phyloP scores from a whole-genome alignment of 1,140 invertebrate species.

The Drosophila santomea region DNA sequence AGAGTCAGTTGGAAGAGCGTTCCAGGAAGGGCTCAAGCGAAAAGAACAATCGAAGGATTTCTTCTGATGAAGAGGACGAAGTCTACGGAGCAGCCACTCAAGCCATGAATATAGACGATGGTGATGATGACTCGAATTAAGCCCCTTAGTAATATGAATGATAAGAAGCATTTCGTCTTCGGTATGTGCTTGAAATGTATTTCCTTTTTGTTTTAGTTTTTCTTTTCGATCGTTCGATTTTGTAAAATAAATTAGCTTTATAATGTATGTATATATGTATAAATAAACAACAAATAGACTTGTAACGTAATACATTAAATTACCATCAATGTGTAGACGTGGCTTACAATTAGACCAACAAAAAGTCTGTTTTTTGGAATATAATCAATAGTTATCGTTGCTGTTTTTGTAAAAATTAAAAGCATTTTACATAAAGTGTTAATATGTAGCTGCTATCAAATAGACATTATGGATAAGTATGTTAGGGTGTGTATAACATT shows the following conservation, averaged over 20 bases:
- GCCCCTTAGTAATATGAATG: background rate
- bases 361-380: constrained; percentile 71
- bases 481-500: constrained; percentile 73
- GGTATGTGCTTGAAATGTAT: constrained; percentile 55
- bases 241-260: constrained; percentile 79
- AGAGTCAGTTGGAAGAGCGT: constrained; percentile 30
- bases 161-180: background rate
- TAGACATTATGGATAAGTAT: constrained; percentile 66
- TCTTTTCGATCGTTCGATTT: constrained; percentile 51
- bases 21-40: background rate
- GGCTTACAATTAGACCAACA: constrained; percentile 73
- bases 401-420: constrained; percentile 53
- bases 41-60: background rate
- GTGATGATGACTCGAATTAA: constrained; percentile 1
- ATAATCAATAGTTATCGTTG: constrained; percentile 70
- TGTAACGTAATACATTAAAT: constrained; percentile 79
- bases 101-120: constrained; percentile 19
- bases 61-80: constrained; percentile 21
- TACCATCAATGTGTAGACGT: constrained; percentile 65
- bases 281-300: constrained; percentile 81
- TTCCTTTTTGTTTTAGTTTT: constrained; percentile 37
- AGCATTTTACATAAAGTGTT: constrained; percentile 63
- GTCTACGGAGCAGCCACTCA: constrained; percentile 44
- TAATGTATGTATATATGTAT: constrained; percentile 71
- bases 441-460: constrained; percentile 65